Base-by-base conservation (phyloP, 1,140 invertebrate species). In the Drosophila seguyi region DNA sequence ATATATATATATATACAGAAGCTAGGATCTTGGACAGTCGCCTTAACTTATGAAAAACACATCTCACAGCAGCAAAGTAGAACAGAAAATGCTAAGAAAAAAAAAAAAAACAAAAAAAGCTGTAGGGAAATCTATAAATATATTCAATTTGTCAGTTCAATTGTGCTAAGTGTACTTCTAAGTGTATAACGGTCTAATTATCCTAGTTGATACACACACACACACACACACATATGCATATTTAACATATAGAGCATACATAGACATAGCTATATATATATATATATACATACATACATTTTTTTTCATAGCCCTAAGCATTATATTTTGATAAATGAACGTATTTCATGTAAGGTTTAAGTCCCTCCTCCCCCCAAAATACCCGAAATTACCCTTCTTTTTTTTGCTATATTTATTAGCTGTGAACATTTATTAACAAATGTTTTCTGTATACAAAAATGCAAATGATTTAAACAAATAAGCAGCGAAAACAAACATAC, bases 161-260 rank as follows among this genome's bases (percentile, higher is more conserved):
- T 87, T 87, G 75, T 79, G 79, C 83, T 87, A 88, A 87, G 83
- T 88, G 84, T 87, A 87, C 81, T 84, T 88, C 72, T 87, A 87
- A 87, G 84, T 88, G 80, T 90, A 61, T 90, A 71, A 87, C 75
- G 83, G 53, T 87, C 76, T 82, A 71, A 67, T 82, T 79, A 86
- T 77, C 81, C 81, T 83, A 85, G 81, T 73, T 85, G 44, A 76
- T 76, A 76, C 48, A 42, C 75, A 66, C 22, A 68, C 66, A 66
- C 61, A 38, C 42, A 27, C 11, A 34, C 62, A 38, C 42, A 34
- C 62, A 38, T 36, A 58, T 10, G 53, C 42, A 22, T 76, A 81
- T 81, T 73, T 74, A 68, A 81, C 62, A 63, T 38, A 68, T 79
- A 79, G 68, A 53, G 61, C 38, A 57, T 31, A 81, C 29, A 65